Conservation (phyloP, 2,797 vertebrate genomes). For the Columba guinea region DNA sequence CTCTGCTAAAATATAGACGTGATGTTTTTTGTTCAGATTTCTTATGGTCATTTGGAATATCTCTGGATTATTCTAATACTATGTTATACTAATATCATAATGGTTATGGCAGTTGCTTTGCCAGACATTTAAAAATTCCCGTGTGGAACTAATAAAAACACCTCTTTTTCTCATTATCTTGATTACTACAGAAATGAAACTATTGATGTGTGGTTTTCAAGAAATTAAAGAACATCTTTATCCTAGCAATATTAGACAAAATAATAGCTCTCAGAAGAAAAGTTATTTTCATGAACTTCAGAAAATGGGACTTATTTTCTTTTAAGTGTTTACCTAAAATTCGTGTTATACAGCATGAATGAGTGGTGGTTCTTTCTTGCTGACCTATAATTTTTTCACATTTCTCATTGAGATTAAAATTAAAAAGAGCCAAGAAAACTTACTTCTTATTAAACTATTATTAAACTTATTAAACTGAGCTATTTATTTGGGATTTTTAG, state of each 20-base stretch:
- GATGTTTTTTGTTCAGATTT: not conserved
- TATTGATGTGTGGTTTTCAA: not conserved
- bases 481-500: not conserved
- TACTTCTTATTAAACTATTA: not conserved
- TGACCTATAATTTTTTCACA: not conserved
- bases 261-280: not conserved
- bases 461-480: not conserved
- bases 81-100: not conserved
- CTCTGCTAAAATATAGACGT: not conserved
- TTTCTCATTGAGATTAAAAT: not conserved
- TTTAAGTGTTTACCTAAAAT: not conserved
- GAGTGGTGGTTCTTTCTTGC: not conserved
- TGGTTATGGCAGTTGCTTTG: not conserved
- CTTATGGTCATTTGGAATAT: not conserved
- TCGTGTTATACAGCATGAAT: not conserved
- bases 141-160: accelerated
- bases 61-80: not conserved
- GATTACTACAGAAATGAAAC: not conserved
- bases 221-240: not conserved
- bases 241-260: not conserved
- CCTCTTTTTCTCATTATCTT: not conserved
- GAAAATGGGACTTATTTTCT: not conserved
- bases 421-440: not conserved
- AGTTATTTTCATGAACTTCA: not conserved
- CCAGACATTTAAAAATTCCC: not conserved